phyloP scores from a whole-genome alignment of 37 sponge, comb jelly and placozoan species.

The Bolinopsis microptera region DNA sequence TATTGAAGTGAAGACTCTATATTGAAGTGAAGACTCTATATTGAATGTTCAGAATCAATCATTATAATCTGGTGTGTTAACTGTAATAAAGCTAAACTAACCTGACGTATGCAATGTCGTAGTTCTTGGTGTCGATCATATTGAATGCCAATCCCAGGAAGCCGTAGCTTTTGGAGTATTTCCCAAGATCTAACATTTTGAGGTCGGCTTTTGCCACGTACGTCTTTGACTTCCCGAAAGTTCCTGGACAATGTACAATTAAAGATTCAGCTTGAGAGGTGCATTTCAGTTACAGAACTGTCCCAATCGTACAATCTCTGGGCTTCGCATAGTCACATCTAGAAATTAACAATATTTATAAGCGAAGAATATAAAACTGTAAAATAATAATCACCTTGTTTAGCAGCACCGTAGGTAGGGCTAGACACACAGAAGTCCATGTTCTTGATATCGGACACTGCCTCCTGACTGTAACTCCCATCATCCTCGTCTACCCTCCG shows the following conservation, averaged over 20 bases:
- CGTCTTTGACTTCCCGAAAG: neutral
- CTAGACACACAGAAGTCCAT: slow-evolving; percentile 10
- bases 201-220: neutral
- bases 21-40: no score
- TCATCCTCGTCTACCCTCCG: neutral
- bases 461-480: slow-evolving; percentile 1
- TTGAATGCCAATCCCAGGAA: slow-evolving; percentile 54
- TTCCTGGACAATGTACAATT: neutral
- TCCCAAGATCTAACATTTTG: slow-evolving; percentile 22
- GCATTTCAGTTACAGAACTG: no score
- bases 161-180: slow-evolving; percentile 34
- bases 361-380: no score
- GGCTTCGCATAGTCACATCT: no score
- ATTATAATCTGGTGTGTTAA: no score
- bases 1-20: no score
- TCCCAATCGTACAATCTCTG: no score
- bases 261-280: no score
- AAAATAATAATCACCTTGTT: no score
- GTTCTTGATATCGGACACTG: neutral
- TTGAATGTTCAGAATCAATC: no score
- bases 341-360: no score
- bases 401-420: neutral
- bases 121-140: slow-evolving; percentile 45
- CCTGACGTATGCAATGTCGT: slow-evolving; percentile 58
- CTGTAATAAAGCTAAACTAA: no score